Conservation (phyloP, 2,888 invertebrate genomes). For the Agrochola macilenta region DNA sequence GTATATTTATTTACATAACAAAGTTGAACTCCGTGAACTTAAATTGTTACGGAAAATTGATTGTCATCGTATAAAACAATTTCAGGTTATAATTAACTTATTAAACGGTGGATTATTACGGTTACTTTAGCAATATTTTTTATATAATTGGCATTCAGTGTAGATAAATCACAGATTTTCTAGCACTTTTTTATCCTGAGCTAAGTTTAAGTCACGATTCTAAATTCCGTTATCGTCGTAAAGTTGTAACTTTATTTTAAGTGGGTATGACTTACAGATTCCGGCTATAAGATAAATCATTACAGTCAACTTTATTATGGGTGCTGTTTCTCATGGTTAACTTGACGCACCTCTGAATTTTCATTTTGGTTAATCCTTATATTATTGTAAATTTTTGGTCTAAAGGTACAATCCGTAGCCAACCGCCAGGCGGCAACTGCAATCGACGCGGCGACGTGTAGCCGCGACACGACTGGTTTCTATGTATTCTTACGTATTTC, state of each 20-base stretch:
- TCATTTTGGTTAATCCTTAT: neutral
- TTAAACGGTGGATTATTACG: constrained; percentile 13
- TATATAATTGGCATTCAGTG: constrained; percentile 11
- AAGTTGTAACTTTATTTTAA: constrained; percentile 28
- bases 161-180: constrained; percentile 25
- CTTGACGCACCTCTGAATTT: too few relatives aligned
- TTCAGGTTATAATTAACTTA: constrained; percentile 13
- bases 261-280: neutral
- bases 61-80: constrained; percentile 1
- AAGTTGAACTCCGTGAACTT: constrained; percentile 9
- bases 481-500: too few relatives aligned
- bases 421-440: too few relatives aligned
- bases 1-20: constrained; percentile 4
- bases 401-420: too few relatives aligned
- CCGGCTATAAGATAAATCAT: constrained; percentile 6
- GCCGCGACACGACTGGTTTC: too few relatives aligned
- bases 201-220: constrained; percentile 20
- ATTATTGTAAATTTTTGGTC: neutral
- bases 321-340: neutral
- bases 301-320: neutral
- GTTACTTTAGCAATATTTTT: constrained; percentile 16
- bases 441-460: too few relatives aligned
- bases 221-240: constrained; percentile 37
- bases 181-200: constrained; percentile 11
- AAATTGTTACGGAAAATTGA: constrained; percentile 18